Evolutionary conservation across 2,797 vertebrate species (phyloP), one percentile per base, ranked within the genome.

Genomic region (Octomys mimax): DNA sequence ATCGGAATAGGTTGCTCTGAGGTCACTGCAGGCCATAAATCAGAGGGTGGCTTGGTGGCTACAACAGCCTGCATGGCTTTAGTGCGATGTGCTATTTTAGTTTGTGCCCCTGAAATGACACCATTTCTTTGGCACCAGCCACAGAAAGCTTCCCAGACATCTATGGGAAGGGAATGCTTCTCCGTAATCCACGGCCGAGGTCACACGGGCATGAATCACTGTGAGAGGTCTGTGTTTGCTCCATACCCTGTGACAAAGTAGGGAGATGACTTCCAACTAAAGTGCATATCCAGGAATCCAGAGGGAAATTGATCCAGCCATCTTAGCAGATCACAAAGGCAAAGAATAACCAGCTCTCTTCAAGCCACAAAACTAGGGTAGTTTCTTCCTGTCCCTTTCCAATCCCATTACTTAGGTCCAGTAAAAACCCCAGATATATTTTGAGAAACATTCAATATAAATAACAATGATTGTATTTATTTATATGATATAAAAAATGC

Each of bases 131-230:
- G 97, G 97, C 97, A 97, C 84, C 92, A 92, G 91, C 59, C 84
- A 73, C 61, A 83, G 97, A 73, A 96, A 94, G 91, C 97, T 97
- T 95, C 95, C 89, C 96, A 95, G 96, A 96, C 92, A 90, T 93
- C 91, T 90, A 79, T 96, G 96, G 96, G 94, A 94, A 97, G 96
- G 73, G 95, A 93, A 75, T 33, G 89, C 46, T 88, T 68, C 42
- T 16, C 11, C 59, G 61, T 79, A 42, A 93, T 84, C 91, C 90
- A 78, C 79, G 89, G 49, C 92, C 22, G 16, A 85, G 84, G 87
- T 92, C 87, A 85, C 81, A 54, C 28, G 66, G 87, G 91, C 96
- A 94, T 88, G 89, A 93, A 83, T 91, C 52, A 88, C 77, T 22
- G 31, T 6, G 49, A 82, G 64, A 75, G 22, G 52, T 89, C 94